Conservation (phyloP, 2,888 invertebrate species). For the Brenthis hecate region DNA sequence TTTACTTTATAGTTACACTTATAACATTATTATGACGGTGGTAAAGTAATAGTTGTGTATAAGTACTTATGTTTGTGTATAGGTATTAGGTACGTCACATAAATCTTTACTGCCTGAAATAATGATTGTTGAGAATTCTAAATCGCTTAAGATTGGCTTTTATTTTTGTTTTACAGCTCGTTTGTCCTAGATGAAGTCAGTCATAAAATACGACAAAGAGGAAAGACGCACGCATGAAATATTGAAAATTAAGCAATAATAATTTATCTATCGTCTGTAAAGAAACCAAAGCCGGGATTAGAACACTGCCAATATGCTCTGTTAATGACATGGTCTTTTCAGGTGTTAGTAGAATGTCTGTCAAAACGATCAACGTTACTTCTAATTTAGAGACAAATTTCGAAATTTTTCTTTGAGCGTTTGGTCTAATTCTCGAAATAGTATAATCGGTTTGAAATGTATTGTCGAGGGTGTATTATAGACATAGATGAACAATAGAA, state of each 20-base stretch:
- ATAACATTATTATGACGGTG: background rate
- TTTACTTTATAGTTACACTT: too few species aligned
- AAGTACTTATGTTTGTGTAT: background rate
- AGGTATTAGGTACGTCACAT: background rate
- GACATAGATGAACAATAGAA: too few species aligned
- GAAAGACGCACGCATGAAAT: constrained; percentile 31
- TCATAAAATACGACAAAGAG: constrained; percentile 72
- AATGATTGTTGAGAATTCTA: constrained; percentile 22
- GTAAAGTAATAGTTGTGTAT: background rate
- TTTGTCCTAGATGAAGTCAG: constrained; percentile 63
- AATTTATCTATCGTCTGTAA: background rate
- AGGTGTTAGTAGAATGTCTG: too few species aligned
- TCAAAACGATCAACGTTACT: too few species aligned
- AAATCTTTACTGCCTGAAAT: constrained; percentile 9
- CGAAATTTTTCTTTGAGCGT: too few species aligned
- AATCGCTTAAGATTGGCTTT: constrained; percentile 41
- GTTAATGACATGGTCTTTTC: too few species aligned
- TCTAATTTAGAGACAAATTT: too few species aligned
- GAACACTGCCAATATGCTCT: background rate
- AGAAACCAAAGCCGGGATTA: background rate
- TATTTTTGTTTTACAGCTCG: constrained; percentile 66
- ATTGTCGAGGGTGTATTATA: too few species aligned
- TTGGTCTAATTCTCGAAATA: too few species aligned
- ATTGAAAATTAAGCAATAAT: constrained; percentile 10
- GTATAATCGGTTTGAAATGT: too few species aligned